Percentiles rank a stretch among this genome's conserved stretches.
Evolutionary conservation across 2,888 invertebrate species (phyloP).

Genomic region (Temnothorax rugatulus): DNA sequence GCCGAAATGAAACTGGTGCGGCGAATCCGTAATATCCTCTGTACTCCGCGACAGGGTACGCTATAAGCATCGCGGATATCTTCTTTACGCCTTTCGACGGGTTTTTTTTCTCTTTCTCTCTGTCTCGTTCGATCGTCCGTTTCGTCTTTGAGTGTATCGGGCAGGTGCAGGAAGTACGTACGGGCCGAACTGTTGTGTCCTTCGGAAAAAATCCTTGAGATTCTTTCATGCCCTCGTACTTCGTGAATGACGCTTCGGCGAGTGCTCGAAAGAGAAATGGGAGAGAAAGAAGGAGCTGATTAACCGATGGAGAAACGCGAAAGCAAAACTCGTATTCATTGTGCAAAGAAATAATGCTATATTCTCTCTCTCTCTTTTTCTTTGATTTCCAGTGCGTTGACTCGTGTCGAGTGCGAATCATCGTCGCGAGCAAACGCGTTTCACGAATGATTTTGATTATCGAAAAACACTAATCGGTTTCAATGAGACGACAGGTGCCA

Average conservation of each 20-base stretch:
- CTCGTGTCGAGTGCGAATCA: conserved; percentile 8
- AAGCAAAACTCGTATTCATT: not conserved
- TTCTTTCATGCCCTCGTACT: conserved; percentile 3
- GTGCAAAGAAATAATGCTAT: not conserved
- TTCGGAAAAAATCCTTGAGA: not conserved
- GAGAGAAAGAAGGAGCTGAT: conserved; percentile 8
- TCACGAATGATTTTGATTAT: conserved; percentile 26
- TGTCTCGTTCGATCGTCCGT: not conserved
- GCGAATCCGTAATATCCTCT: conserved; percentile 42
- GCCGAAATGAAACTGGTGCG: conserved; percentile 64
- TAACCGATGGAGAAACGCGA: conserved; percentile 16
- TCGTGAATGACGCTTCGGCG: not conserved
- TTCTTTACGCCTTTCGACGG: not conserved
- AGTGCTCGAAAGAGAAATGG: not conserved
- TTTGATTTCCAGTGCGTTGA: conserved; percentile 13
- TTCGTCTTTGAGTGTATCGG: not conserved
- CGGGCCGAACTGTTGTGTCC: not conserved
- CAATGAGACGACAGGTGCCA: conserved; percentile 2
- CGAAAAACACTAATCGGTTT: conserved; percentile 6
- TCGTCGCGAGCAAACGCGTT: not conserved
- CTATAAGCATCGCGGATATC: too few relatives aligned
- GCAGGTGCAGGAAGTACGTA: not conserved
- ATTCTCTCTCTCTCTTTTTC: not conserved
- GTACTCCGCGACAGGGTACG: not conserved
- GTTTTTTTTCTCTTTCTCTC: not conserved